Conservation (phyloP, 2,113 vertebrate genomes). For the Stigmatopora argus region DNA sequence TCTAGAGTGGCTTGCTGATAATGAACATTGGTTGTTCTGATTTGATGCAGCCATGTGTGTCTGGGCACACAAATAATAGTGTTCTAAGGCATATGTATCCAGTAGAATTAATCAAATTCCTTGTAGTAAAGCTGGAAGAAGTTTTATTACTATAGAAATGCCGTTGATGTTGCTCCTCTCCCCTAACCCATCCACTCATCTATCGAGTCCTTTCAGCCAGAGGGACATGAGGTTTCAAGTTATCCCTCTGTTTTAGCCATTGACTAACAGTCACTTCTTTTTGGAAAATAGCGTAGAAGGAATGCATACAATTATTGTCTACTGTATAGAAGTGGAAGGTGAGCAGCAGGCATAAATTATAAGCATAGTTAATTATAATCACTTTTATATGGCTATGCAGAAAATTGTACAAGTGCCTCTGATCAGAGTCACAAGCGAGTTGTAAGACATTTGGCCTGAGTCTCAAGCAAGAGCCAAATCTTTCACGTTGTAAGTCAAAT, state of each 20-base stretch:
- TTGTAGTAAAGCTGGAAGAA: conserved; percentile 58
- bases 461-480: too few species aligned
- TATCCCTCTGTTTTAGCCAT: conserved; percentile 56
- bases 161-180: neutral
- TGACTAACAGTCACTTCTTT: conserved; percentile 64
- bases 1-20: conserved; percentile 47
- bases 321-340: conserved; percentile 11
- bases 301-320: conserved; percentile 46
- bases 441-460: too few species aligned
- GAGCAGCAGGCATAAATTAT: conserved; percentile 1
- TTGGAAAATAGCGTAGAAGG: conserved; percentile 41
- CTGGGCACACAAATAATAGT: neutral
- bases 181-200: neutral
- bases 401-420: too few species aligned
- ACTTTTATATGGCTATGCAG: too few species aligned
- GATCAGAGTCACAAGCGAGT: too few species aligned
- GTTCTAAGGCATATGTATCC: conserved; percentile 14
- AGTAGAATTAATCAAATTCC: conserved; percentile 52
- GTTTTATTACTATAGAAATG: conserved; percentile 30
- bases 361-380: too few species aligned
- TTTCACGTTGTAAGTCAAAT: too few species aligned
- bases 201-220: conserved; percentile 3
- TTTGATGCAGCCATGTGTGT: conserved; percentile 36
- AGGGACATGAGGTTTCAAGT: conserved; percentile 47
- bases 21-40: conserved; percentile 43